These are phyloP conservation scores for Schrankia costaestrigalis DNA, from an alignment of 2,888 invertebrate genomes.

Conservation along the genomic window DNA sequence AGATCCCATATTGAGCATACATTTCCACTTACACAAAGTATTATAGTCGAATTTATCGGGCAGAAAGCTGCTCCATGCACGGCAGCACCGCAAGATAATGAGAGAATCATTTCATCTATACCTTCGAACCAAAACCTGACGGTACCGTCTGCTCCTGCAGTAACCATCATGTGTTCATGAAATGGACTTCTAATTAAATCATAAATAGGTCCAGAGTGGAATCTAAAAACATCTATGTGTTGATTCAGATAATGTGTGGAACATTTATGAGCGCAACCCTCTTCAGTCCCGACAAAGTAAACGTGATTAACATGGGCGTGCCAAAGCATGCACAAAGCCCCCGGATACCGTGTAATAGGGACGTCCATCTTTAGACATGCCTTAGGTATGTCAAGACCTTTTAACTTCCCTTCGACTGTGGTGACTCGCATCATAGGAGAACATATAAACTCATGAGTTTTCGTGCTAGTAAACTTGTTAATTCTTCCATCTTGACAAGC, in stretches of 20 bases:
- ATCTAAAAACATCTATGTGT: constrained; percentile 84
- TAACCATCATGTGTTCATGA: constrained; percentile 84
- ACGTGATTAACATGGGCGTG: constrained; percentile 82
- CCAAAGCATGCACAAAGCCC: constrained; percentile 82
- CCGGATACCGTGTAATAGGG: constrained; percentile 82
- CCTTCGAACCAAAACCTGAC: constrained; percentile 88
- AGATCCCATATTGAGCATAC: constrained; percentile 90
- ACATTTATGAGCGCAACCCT: constrained; percentile 91
- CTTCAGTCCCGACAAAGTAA: constrained; percentile 91
- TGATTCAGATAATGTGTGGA: constrained; percentile 90
- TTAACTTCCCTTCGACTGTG: constrained; percentile 84
- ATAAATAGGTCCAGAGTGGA: constrained; percentile 89
- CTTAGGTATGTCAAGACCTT: constrained; percentile 73
- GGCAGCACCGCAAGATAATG: constrained; percentile 69
- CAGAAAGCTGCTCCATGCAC: constrained; percentile 85
- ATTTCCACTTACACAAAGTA: constrained; percentile 84
- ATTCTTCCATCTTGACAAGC: constrained; percentile 83
- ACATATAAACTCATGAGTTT: constrained; percentile 81
- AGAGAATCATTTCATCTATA: constrained; percentile 82
- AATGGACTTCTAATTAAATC: constrained; percentile 87
- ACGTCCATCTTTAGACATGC: constrained; percentile 68
- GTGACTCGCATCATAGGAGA: constrained; percentile 84
- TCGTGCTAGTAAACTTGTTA: constrained; percentile 77
- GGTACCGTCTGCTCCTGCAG: constrained; percentile 89
- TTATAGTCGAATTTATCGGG: constrained; percentile 87